Conservation (phyloP, 2,113 vertebrate species). For the Pygathrix nemaeus region DNA sequence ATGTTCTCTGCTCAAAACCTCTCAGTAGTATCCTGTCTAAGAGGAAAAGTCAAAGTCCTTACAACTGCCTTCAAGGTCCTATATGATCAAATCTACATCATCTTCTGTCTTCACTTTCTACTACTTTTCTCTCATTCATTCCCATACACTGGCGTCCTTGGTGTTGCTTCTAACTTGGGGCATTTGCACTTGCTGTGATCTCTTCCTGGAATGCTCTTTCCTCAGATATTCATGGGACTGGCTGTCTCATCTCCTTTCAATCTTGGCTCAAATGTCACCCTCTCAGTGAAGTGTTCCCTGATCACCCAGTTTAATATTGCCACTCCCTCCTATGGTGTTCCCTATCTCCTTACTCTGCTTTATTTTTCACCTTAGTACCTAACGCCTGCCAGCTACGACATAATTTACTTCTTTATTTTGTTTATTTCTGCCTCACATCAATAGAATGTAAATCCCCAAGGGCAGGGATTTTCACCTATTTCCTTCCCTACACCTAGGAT, state of each 20-base stretch:
- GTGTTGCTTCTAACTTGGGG: not conserved
- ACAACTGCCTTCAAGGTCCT: not conserved
- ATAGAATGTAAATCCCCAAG: not conserved
- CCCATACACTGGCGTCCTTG: not conserved
- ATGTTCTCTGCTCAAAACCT: not conserved
- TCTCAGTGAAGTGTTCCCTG: not conserved
- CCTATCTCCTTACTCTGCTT: not conserved
- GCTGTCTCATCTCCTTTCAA: not conserved
- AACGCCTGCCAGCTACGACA: not conserved
- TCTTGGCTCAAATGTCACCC: too few relatives aligned
- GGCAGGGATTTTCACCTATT: not conserved
- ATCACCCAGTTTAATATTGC: not conserved
- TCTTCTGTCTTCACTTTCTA: not conserved
- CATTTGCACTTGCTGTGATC: not conserved
- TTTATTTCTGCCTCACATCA: not conserved
- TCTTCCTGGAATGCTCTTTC: not conserved
- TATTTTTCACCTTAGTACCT: not conserved
- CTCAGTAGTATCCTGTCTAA: not conserved
- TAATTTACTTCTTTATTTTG: not conserved
- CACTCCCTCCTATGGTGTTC: not conserved
- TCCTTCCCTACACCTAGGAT: not conserved
- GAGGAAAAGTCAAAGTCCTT: not conserved
- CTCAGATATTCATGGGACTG: not conserved
- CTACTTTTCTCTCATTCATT: not conserved
- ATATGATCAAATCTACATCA: not conserved